Conservation (phyloP, 2,888 invertebrate genomes). For the Lepeophtheirus nordmannii region DNA sequence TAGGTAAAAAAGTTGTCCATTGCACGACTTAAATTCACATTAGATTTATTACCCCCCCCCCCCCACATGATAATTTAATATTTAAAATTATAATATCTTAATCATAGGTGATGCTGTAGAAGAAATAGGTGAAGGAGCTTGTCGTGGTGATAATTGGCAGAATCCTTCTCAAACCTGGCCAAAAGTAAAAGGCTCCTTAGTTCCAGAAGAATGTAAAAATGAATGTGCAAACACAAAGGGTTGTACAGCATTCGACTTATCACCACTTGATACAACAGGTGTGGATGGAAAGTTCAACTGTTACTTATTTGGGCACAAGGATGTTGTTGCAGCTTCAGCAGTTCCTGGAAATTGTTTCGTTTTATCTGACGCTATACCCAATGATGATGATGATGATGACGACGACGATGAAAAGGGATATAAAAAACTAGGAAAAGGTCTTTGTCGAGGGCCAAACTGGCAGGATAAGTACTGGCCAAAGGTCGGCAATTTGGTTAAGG, state of each 20-base stretch:
- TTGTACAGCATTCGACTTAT: conserved; percentile 12
- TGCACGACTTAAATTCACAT: too few relatives aligned
- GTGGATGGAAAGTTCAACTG: conserved; percentile 4
- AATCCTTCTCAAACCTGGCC: conserved; percentile 1
- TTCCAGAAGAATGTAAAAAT: not conserved
- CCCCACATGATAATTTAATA: too few relatives aligned
- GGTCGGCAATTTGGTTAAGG: not conserved
- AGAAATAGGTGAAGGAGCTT: not conserved
- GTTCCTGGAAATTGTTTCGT: conserved; percentile 13
- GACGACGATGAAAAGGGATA: not conserved
- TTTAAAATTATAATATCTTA: too few relatives aligned
- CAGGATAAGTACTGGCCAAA: conserved; percentile 20
- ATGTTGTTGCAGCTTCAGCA: conserved; percentile 15
- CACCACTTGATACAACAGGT: not conserved
- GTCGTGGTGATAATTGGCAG: conserved; percentile 14
- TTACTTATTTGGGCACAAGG: conserved; percentile 18
- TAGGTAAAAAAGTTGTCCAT: too few relatives aligned
- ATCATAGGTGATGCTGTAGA: not conserved
- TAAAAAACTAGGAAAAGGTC: conserved; percentile 16
- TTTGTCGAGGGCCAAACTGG: conserved; percentile 24
- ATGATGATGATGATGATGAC: conserved; percentile 1
- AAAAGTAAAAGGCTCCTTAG: not conserved
- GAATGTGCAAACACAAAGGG: not conserved
- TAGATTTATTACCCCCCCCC: too few relatives aligned
- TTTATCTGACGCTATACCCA: not conserved